Base-by-base conservation (phyloP, 2,888 invertebrate genomes). In the Drosophila anomelani region DNA sequence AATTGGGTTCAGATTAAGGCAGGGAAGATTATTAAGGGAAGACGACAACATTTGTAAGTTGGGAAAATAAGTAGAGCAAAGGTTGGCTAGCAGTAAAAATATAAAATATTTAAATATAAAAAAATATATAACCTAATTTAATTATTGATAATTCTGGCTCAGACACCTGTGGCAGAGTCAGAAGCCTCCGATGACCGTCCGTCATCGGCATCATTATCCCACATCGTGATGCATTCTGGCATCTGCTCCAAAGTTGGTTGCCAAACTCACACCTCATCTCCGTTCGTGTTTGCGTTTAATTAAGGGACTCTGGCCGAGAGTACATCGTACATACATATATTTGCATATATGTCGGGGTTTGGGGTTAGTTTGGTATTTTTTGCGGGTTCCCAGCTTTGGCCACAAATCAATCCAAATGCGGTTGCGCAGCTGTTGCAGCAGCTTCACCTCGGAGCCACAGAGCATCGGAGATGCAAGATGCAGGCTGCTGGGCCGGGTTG, bases 331-430 rank as follows among this genome's bases (percentile, higher is more conserved):
- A 17, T 4, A 17, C 1, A 8, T 17, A 49, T 7, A 13, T 32
- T 20, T 20, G 17, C 0, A 15, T 51, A 63, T 76, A 70, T 82
- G 63, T 53, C 26, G 13, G 44, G 44, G 44, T 8, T 61, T 64
- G 47, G 49, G 63, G 32, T 64, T 60, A 64, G 64, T 62, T 62
- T 44, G 64, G 68, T 47, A 13, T 76, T 69, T 59, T 70, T 64
- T 64, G 64, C 51, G 62, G 64, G 56, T 57, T 61, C 55, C 63
- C 59, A 56, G 44, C 36, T 63, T 73, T 54, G 90, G 91, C 91
- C 91, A 85, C 91, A 92, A 91, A 91, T 92, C 91, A 91, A 91
- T 92, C 91, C 88, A 86, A 90, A 89, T 92, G 92, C 83, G 92
- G 91, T 91, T 91, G 76, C 77, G 86, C 91, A 91, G 90, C 85